These are phyloP conservation scores for Campaea margaritaria DNA, from an alignment of 2,888 invertebrate genomes.

Conservation along the genomic window DNA sequence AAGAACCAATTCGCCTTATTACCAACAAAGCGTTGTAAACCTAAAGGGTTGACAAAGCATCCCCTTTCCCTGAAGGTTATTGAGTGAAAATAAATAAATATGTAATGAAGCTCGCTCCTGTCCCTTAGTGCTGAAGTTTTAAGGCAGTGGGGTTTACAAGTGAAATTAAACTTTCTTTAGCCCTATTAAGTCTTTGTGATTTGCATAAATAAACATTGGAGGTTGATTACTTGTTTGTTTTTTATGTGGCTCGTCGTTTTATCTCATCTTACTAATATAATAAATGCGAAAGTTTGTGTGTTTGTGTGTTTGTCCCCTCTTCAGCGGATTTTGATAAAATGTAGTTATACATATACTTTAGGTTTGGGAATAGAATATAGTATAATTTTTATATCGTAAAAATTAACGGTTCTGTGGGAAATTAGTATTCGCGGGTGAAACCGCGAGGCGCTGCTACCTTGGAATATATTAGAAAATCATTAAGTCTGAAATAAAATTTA, in stretches of 20 bases:
- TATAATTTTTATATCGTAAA: too few species aligned
- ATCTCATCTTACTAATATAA: too few species aligned
- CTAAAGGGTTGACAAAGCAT: slow-evolving; percentile 58
- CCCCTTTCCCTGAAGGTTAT: slow-evolving; percentile 54
- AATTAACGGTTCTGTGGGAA: too few species aligned
- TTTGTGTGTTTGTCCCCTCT: too few species aligned
- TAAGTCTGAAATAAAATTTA: too few species aligned
- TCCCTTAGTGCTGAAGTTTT: slow-evolving; percentile 51
- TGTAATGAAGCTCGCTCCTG: slow-evolving; percentile 60
- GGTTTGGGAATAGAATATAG: too few species aligned
- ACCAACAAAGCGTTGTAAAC: slow-evolving; percentile 45
- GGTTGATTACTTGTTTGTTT: slow-evolving; percentile 8
- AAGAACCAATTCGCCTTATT: slow-evolving; percentile 26
- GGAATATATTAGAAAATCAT: too few species aligned
- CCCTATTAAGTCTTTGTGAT: slow-evolving; percentile 33
- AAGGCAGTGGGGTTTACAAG: slow-evolving; percentile 45
- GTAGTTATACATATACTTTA: too few species aligned
- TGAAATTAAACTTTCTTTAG: slow-evolving; percentile 41
- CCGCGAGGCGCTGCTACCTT: too few species aligned
- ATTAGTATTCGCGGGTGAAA: too few species aligned
- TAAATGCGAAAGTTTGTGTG: too few species aligned
- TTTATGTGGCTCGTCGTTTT: neutral
- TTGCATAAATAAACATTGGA: slow-evolving; percentile 25
- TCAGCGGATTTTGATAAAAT: too few species aligned
- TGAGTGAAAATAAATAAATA: slow-evolving; percentile 78